Evolutionary conservation across 2,797 vertebrate species (phyloP).

Genomic region (Epinephelus awoara): DNA sequence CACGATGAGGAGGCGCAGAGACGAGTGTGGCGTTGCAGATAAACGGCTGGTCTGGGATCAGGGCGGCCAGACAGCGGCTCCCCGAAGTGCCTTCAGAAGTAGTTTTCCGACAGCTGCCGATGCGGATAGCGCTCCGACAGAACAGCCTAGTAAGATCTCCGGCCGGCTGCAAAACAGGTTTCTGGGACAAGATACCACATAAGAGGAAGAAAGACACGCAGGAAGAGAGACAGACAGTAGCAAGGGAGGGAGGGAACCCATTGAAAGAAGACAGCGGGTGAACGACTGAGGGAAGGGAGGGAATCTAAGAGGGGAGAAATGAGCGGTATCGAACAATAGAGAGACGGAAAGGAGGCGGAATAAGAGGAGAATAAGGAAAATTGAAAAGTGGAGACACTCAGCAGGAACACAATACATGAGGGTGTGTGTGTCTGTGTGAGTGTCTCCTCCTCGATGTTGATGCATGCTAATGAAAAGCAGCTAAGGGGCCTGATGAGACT

Average conservation of each 20-base stretch:
- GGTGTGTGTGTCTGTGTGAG: background rate
- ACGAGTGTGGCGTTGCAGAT: conserved; percentile 68
- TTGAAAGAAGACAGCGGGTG: conserved; percentile 42
- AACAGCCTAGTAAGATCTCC: conserved; percentile 54
- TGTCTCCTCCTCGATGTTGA: conserved; percentile 32
- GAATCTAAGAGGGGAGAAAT: conserved; percentile 31
- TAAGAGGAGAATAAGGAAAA: conserved; percentile 38
- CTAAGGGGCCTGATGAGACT: conserved; percentile 65
- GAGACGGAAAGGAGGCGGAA: conserved; percentile 43
- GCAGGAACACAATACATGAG: conserved; percentile 29
- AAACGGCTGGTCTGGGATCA: conserved; percentile 72
- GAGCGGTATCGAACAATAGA: conserved; percentile 38
- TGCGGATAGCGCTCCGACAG: conserved; percentile 65
- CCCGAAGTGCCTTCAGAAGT: conserved; percentile 62
- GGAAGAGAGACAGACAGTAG: conserved; percentile 37
- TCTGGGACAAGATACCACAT: conserved; percentile 67
- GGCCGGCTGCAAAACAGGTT: conserved; percentile 59
- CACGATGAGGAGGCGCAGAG: conserved; percentile 15
- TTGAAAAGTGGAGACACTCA: conserved; percentile 58
- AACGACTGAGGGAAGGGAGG: conserved; percentile 30
- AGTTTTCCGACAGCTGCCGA: conserved; percentile 66
- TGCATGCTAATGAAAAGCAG: conserved; percentile 77
- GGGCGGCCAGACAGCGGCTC: conserved; percentile 51
- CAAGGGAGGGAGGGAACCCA: conserved; percentile 5
- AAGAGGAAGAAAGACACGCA: conserved; percentile 44